Evolutionary conservation across 2,888 invertebrate species (phyloP), one percentile per base, ranked within the genome.

Genomic region (Apodemia zela): DNA sequence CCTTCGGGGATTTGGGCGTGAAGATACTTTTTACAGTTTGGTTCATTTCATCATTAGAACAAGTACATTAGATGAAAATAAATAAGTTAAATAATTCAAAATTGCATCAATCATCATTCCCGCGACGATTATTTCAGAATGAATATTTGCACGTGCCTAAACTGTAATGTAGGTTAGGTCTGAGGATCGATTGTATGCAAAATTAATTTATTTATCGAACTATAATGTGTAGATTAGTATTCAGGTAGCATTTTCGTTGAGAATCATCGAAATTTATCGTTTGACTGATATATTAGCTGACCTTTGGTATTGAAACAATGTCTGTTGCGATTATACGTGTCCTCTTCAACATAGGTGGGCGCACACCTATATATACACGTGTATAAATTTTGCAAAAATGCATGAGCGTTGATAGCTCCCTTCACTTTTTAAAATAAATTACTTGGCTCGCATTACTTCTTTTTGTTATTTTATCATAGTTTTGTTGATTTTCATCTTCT

Each of bases 301-400:
- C 61, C 25, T 63, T 63, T 57, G 35, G 45, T 47, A 45, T 45
- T 45, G 45, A 45, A 45, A 45, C 45, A 45, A 45, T 45, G n/a
- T 45, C 45, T 45, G n/a, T n/a, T n/a, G 45, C 45, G n/a, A n/a
- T n/a, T 42, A 15, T 15, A 15, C 15, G 15, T 15, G 42, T 42
- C 13, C 6, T n/a, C n/a, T 15, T 0, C 15, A 4, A 45, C n/a
- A 15, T 45, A 7, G 45, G 45, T 15, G 45, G 42, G 45, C 7
- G n/a, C 7, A 45, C 38, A n/a, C n/a, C 7, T 7, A n/a, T 11
- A 3, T 1, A 45, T n/a, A 45, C 15, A 15, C 2, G 2, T 45
- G 6, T 6, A 6, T n/a, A 45, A 45, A n/a, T 45, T 45, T n/a
- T 45, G 7, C 15, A n/a, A 45, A n/a, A 45, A 45, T n/a, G 7